Evolutionary conservation across 2,113 vertebrate genomes (phyloP).

Genomic region (Vicugna pacos): DNA sequence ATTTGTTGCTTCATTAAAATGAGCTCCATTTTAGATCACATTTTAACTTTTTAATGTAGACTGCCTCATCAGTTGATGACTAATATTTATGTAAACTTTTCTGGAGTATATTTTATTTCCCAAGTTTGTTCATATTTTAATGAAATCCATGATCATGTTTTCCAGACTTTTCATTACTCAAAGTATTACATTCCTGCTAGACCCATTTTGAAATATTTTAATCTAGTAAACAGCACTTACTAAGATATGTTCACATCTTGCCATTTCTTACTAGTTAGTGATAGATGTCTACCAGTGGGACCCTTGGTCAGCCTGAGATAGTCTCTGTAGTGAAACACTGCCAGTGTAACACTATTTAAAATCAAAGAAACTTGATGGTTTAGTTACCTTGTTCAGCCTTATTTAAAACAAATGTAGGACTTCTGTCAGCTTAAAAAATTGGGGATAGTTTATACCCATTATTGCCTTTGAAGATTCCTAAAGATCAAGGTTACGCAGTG

Average conservation of each 20-base stretch:
- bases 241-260: background rate
- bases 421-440: background rate
- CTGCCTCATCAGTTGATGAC: background rate
- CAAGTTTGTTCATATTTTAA: background rate
- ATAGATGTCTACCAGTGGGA: background rate
- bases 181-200: background rate
- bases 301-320: background rate
- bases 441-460: background rate
- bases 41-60: background rate
- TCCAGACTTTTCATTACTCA: background rate
- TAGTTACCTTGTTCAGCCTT: background rate
- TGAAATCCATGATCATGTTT: background rate
- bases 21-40: background rate
- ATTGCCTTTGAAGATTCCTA: constrained; percentile 6
- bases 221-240: background rate
- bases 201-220: constrained; percentile 3
- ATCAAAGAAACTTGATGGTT: constrained; percentile 19
- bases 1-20: background rate
- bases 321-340: background rate
- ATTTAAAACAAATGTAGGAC: constrained; percentile 8
- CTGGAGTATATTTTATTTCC: background rate
- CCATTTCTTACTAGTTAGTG: background rate
- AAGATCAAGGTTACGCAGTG: background rate
- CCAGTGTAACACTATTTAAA: background rate
- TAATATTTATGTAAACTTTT: background rate